Conservation (phyloP, 1,140 invertebrate genomes). For the Bombyx mandarina region DNA sequence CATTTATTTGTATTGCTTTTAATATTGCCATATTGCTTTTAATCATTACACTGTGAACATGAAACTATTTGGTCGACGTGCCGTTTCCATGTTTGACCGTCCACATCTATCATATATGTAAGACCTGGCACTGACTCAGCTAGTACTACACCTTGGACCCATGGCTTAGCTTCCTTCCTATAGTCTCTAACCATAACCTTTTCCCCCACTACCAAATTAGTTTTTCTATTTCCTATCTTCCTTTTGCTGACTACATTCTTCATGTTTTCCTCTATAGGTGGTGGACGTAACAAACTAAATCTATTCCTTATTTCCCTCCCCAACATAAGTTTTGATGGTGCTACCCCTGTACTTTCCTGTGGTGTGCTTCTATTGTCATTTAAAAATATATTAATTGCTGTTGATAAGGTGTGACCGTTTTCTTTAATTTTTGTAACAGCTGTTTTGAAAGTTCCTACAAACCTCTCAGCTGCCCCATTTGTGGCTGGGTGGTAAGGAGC, state of each 20-base stretch:
- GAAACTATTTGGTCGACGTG: background rate
- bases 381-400: slow-evolving; percentile 20
- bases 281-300: slow-evolving; percentile 1
- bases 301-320: slow-evolving; percentile 12
- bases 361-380: slow-evolving; percentile 19
- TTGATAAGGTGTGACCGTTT: slow-evolving; percentile 19
- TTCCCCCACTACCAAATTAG: slow-evolving; percentile 2
- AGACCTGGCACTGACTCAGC: slow-evolving; percentile 8
- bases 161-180: slow-evolving; percentile 1
- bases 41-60: too few relatives aligned
- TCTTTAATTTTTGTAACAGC: slow-evolving; percentile 21
- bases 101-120: slow-evolving; percentile 13
- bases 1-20: too few relatives aligned
- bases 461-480: slow-evolving; percentile 40
- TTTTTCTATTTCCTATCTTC: slow-evolving; percentile 2
- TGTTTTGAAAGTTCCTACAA: slow-evolving; percentile 34
- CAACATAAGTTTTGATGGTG: slow-evolving; percentile 13
- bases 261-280: slow-evolving; percentile 2
- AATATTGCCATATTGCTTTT: too few relatives aligned
- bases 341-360: slow-evolving; percentile 10
- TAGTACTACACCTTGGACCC: slow-evolving; percentile 4
- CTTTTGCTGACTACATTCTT: background rate
- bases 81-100: slow-evolving; percentile 11
- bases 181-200: slow-evolving; percentile 9
- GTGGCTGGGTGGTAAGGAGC: slow-evolving; percentile 38